These are phyloP conservation scores for Hydra vulgaris DNA, from an alignment of 30 jellyfish, hydroid and myxozoan species.

Conservation along the genomic window DNA sequence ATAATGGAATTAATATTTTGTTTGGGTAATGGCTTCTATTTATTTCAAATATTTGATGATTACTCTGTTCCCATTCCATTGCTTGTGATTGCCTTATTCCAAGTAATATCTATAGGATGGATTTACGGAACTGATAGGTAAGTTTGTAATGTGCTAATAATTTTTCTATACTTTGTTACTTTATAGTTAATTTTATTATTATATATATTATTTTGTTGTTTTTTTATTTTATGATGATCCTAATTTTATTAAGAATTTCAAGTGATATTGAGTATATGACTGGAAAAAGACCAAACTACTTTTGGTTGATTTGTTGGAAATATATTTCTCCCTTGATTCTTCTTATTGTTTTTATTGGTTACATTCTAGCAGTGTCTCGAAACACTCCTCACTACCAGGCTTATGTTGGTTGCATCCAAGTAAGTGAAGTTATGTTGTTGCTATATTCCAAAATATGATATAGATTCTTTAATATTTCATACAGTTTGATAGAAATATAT, in stretches of 20 bases:
- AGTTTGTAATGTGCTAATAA: background rate
- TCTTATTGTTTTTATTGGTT: constrained; percentile 54
- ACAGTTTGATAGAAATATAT: too few species aligned
- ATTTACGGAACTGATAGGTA: constrained; percentile 89
- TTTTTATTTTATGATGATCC: too few species aligned
- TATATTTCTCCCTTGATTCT: constrained; percentile 78
- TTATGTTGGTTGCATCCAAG: constrained; percentile 88
- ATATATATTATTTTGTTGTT: background rate
- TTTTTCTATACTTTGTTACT: background rate
- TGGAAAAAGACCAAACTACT: constrained; percentile 74
- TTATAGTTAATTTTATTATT: background rate
- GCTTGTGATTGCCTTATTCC: constrained; percentile 78
- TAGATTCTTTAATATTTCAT: too few species aligned
- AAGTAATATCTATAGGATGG: constrained; percentile 91
- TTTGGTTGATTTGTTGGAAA: constrained; percentile 87
- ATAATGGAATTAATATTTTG: constrained; percentile 55
- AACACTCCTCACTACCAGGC: constrained; percentile 61
- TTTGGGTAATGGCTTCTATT: constrained; percentile 84
- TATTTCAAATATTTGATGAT: constrained; percentile 92
- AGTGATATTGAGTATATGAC: constrained; percentile 95
- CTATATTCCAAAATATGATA: too few species aligned
- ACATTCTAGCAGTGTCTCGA: constrained; percentile 40
- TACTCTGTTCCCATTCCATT: constrained; percentile 91
- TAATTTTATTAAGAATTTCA: constrained; percentile 35
- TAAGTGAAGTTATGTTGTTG: constrained; percentile 7